phyloP scores from a whole-genome alignment of 1,140 invertebrate species.

The Drosophila quadrilineata region DNA sequence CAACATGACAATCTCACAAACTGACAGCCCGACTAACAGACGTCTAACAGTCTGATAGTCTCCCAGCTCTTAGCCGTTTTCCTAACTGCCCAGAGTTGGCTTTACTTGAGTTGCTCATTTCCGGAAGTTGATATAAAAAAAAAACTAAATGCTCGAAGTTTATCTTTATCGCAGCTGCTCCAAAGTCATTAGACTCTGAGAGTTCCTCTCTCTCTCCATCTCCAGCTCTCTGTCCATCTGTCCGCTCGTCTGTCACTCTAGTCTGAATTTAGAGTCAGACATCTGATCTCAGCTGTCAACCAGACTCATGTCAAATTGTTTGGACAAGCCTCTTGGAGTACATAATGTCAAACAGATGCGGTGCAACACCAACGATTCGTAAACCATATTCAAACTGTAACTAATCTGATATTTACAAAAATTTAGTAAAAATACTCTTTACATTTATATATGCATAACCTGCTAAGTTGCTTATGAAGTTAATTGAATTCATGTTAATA shows the following conservation, averaged over 20 bases:
- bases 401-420: background rate
- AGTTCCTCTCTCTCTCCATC: background rate
- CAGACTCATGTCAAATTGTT: constrained; percentile 32
- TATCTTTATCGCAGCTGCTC: constrained; percentile 44
- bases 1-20: constrained; percentile 1
- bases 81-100: constrained; percentile 21
- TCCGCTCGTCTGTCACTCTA: background rate
- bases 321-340: constrained; percentile 31
- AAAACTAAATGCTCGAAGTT: constrained; percentile 13
- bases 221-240: background rate
- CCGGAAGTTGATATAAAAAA: constrained; percentile 46
- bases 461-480: too few species aligned
- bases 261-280: constrained; percentile 12
- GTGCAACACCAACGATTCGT: constrained; percentile 13
- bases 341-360: constrained; percentile 33
- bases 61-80: constrained; percentile 12
- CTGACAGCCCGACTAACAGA: background rate
- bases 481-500: too few species aligned
- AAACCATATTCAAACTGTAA: background rate
- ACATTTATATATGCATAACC: too few species aligned
- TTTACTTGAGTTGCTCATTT: constrained; percentile 68
- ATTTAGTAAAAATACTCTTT: too few species aligned
- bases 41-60: constrained; percentile 10
- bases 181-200: constrained; percentile 27
- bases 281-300: constrained; percentile 32